Evolutionary conservation across 2,888 invertebrate species (phyloP).

Genomic region (Tubulanus polymorphus): DNA sequence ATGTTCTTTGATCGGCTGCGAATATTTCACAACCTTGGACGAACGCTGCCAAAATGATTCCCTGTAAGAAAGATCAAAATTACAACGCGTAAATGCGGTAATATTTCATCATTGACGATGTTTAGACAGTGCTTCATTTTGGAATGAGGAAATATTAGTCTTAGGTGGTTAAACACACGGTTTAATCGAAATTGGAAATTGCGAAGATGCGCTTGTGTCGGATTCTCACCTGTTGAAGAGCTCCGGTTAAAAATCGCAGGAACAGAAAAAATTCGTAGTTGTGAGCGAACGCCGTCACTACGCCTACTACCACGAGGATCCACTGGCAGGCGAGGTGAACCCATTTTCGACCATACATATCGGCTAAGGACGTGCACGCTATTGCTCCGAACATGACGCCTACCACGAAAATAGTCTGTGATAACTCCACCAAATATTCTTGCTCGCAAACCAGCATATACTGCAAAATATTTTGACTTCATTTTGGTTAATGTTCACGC

Average conservation of each 20-base stretch:
- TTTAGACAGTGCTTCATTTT: neutral
- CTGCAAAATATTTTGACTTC: too few relatives aligned
- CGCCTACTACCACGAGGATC: conserved; percentile 23
- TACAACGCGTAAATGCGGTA: neutral
- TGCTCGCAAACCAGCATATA: conserved; percentile 29
- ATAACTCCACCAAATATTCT: conserved; percentile 21
- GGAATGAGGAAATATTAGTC: neutral
- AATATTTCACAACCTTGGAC: conserved; percentile 26
- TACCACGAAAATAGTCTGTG: conserved; percentile 27
- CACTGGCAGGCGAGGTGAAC: conserved; percentile 26
- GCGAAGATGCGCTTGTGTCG: too few relatives aligned
- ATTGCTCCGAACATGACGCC: conserved; percentile 30
- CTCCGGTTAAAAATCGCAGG: conserved; percentile 26
- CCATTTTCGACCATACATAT: conserved; percentile 25
- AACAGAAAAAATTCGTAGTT: conserved; percentile 25
- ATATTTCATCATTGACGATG: neutral
- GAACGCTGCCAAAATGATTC: conserved; percentile 27
- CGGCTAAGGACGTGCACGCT: conserved; percentile 23
- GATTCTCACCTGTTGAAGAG: conserved; percentile 32
- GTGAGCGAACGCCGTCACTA: conserved; percentile 18
- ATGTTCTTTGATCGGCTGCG: conserved; percentile 19
- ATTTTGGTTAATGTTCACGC: too few relatives aligned
- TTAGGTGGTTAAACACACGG: too few relatives aligned
- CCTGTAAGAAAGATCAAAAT: conserved; percentile 16
- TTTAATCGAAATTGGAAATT: too few relatives aligned